Percentiles rank a stretch among this genome's conserved stretches.
phyloP scores from a whole-genome alignment of 1,140 invertebrate species.

The Scaptomyza graminum region DNA sequence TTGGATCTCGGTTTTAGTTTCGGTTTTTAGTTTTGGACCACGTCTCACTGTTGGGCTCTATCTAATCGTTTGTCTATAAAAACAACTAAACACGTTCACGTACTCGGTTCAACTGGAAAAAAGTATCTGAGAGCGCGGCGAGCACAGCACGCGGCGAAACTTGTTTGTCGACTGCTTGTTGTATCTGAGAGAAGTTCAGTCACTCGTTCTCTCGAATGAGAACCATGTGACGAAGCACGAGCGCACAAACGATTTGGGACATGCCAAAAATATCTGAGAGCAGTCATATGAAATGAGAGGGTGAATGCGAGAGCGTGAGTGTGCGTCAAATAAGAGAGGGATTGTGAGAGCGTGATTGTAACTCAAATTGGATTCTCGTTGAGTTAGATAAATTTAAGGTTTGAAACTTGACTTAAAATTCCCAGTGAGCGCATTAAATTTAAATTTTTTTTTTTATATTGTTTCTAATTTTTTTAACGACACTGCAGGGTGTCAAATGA shows the following conservation, averaged over 20 bases:
- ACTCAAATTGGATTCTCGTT: constrained; percentile 69
- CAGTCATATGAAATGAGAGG: neutral
- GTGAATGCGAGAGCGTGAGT: constrained; percentile 11
- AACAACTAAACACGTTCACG: constrained; percentile 62
- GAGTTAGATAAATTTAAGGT: constrained; percentile 61
- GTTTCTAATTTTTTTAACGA: constrained; percentile 13
- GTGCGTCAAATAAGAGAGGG: constrained; percentile 31
- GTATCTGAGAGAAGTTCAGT: constrained; percentile 3
- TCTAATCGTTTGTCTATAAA: constrained; percentile 42
- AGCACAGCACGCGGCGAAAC: constrained; percentile 42
- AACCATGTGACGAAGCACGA: constrained; percentile 19
- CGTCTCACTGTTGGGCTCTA: neutral
- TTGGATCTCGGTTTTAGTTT: constrained; percentile 8
- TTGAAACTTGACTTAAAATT: constrained; percentile 50
- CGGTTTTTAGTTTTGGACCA: neutral
- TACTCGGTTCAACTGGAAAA: constrained; percentile 59
- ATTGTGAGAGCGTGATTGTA: constrained; percentile 9
- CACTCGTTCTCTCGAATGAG: constrained; percentile 3
- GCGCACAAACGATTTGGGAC: constrained; percentile 34
- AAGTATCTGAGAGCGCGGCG: constrained; percentile 50
- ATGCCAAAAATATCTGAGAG: constrained; percentile 58
- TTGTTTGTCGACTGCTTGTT: constrained; percentile 40
- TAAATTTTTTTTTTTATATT: neutral
- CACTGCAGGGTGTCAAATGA: constrained; percentile 34
- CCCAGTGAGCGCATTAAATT: neutral